Percentiles rank a stretch among this genome's conserved stretches.
These are phyloP conservation scores for Poliocrania exsul DNA, from an alignment of 2,797 vertebrate species.

Conservation along the genomic window DNA sequence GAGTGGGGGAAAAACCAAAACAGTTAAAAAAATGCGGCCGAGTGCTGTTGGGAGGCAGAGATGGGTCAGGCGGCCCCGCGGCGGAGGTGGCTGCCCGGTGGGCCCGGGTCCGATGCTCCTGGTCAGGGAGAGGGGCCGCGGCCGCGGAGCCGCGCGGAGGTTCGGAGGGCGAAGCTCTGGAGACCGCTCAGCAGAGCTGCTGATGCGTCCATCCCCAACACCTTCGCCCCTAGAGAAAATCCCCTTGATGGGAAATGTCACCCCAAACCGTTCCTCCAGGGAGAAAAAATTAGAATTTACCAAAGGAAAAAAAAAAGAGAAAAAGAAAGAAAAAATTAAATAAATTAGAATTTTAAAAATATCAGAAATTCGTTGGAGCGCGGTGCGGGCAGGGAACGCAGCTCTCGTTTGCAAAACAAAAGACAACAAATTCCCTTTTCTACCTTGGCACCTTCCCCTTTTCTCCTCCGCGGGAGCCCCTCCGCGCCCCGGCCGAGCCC, in stretches of 20 bases:
- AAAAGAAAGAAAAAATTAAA: not conserved
- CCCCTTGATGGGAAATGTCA: not conserved
- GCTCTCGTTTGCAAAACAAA: not conserved
- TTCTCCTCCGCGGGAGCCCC: not conserved
- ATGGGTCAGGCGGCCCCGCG: not conserved
- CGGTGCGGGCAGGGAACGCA: not conserved
- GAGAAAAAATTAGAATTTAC: not conserved
- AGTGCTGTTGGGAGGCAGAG: not conserved
- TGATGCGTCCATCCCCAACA: fast-evolving
- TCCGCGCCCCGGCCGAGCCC: not conserved
- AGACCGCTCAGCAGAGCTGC: not conserved
- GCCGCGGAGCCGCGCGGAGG: not conserved
- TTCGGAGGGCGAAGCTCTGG: not conserved
- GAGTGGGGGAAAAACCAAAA: fast-evolving
- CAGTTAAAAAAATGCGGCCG: not conserved
- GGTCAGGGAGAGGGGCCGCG: not conserved
- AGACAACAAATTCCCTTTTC: not conserved
- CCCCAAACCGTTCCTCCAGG: not conserved
- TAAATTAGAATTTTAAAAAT: not conserved
- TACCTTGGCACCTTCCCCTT: not conserved
- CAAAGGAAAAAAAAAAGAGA: not conserved
- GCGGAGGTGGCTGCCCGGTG: not conserved
- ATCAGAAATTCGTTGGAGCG: not conserved
- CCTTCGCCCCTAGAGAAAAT: not conserved
- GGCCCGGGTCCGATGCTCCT: not conserved